These are phyloP conservation scores for Aramus guarauna DNA, from an alignment of 2,113 vertebrate genomes.

Conservation along the genomic window DNA sequence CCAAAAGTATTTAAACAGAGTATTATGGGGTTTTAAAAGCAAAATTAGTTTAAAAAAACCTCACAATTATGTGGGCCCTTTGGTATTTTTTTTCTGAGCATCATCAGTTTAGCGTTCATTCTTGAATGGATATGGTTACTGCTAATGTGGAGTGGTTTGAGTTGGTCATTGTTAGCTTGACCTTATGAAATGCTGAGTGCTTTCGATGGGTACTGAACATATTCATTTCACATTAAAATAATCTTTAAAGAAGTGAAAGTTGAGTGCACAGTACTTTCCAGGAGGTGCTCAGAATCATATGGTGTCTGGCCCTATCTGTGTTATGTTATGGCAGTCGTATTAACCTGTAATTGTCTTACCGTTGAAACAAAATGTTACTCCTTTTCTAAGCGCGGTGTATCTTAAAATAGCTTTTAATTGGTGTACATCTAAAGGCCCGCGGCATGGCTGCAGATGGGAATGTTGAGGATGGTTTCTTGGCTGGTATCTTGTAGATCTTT, in stretches of 20 bases:
- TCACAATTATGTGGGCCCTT: slow-evolving; percentile 55
- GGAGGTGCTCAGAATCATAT: not conserved
- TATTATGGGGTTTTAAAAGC: slow-evolving; percentile 25
- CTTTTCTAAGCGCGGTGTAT: slow-evolving; percentile 31
- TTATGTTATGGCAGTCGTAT: slow-evolving; percentile 28
- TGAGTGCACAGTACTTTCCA: slow-evolving; percentile 15
- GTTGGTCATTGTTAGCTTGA: slow-evolving; percentile 17
- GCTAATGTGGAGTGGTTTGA: slow-evolving; percentile 10
- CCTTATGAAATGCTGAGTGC: not conserved
- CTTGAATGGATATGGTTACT: not conserved
- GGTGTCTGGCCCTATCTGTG: slow-evolving; percentile 17
- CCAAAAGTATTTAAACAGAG: slow-evolving; percentile 29
- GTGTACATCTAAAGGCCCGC: slow-evolving; percentile 21
- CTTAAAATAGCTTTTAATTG: slow-evolving; percentile 36
- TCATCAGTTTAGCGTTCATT: not conserved
- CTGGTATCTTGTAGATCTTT: not conserved
- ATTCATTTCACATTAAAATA: not conserved
- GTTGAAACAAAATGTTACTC: slow-evolving; percentile 34
- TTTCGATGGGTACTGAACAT: not conserved
- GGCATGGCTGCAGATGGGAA: not conserved
- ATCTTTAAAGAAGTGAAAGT: not conserved
- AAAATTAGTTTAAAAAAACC: slow-evolving; percentile 25
- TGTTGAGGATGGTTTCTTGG: not conserved
- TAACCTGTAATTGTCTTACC: slow-evolving; percentile 47
- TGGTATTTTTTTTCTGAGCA: not conserved